phyloP scores from a whole-genome alignment of 2,888 invertebrate genomes.

The Norana najaformis region DNA sequence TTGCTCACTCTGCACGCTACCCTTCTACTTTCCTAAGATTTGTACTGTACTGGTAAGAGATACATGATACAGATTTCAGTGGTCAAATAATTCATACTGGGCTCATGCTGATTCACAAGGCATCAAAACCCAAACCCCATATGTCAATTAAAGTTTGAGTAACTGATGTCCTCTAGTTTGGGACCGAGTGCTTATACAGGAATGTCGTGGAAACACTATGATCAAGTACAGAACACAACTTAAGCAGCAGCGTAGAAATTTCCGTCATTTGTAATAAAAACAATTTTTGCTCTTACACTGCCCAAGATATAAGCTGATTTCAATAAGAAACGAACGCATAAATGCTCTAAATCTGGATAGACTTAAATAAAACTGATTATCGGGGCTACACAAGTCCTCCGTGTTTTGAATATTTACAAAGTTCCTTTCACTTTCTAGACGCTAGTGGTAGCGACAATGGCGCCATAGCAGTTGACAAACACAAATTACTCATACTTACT shows the following conservation, averaged over 20 bases:
- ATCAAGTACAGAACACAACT: background rate
- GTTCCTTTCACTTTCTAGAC: background rate
- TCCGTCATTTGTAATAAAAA: too few species aligned
- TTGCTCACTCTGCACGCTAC: too few species aligned
- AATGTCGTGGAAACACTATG: background rate
- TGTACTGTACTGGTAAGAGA: too few species aligned
- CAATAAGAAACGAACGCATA: background rate
- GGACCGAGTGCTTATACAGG: background rate
- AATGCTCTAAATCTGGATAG: background rate
- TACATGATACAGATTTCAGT: too few species aligned
- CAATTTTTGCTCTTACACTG: too few species aligned
- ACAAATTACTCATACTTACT: background rate
- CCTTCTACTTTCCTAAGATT: too few species aligned
- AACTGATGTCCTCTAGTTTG: background rate
- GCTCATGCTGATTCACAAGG: too few species aligned
- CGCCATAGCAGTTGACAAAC: background rate
- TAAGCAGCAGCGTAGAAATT: background rate
- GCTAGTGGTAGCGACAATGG: background rate
- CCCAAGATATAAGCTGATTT: too few species aligned
- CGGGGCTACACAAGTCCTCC: background rate
- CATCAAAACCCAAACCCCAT: too few species aligned
- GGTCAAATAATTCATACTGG: too few species aligned
- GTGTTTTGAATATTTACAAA: background rate
- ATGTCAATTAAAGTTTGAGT: too few species aligned
- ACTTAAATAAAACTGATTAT: background rate